phyloP scores from a whole-genome alignment of 2,797 vertebrate species.

The Cyclopterus lumpus region DNA sequence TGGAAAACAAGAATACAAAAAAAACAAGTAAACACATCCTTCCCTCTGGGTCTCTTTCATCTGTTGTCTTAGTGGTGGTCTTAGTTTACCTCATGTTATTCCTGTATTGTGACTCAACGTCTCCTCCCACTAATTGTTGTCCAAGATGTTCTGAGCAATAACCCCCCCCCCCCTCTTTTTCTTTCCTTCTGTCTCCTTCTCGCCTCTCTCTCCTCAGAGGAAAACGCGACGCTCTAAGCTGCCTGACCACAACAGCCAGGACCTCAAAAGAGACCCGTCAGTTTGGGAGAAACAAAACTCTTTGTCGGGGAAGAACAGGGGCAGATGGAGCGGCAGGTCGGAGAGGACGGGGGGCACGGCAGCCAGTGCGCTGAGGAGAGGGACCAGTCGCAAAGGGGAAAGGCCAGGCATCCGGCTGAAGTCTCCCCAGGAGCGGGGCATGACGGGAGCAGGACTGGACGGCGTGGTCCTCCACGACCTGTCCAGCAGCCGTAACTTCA shows the following conservation, averaged over 20 bases:
- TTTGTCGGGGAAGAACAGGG: slow-evolving; percentile 80
- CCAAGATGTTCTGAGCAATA: slow-evolving; percentile 29
- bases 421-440: slow-evolving; percentile 55
- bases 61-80: slow-evolving; percentile 46
- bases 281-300: slow-evolving; percentile 87
- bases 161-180: neutral
- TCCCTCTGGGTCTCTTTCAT: slow-evolving; percentile 44
- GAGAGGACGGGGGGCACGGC: slow-evolving; percentile 82
- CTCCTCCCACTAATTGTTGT: slow-evolving; percentile 24
- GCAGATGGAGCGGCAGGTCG: slow-evolving; percentile 80
- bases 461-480: slow-evolving; percentile 75
- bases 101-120: slow-evolving; percentile 39
- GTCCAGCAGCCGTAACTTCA: slow-evolving; percentile 90
- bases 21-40: slow-evolving; percentile 57
- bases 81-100: slow-evolving; percentile 54
- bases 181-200: slow-evolving; percentile 4
- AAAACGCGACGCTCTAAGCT: slow-evolving; percentile 89
- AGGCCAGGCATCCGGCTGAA: slow-evolving; percentile 77
- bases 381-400: slow-evolving; percentile 72
- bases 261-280: slow-evolving; percentile 84
- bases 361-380: slow-evolving; percentile 77
- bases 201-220: slow-evolving; percentile 77
- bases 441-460: slow-evolving; percentile 55
- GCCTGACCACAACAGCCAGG: slow-evolving; percentile 89
- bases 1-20: slow-evolving; percentile 13